phyloP scores from a whole-genome alignment of 2,113 vertebrate genomes.

The Erpornis zantholeuca region DNA sequence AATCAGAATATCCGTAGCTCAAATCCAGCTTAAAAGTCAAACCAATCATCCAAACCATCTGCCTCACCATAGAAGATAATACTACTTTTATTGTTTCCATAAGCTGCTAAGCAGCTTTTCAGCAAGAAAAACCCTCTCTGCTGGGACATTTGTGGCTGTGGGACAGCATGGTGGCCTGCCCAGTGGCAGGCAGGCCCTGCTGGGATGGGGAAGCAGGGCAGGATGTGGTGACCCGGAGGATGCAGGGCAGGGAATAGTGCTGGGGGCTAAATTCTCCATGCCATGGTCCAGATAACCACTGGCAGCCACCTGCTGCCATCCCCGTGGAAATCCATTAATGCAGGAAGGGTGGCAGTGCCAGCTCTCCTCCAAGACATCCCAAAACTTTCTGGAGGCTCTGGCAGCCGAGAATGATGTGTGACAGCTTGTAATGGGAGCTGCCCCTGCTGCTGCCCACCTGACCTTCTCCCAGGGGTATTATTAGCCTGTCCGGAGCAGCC shows the following conservation, averaged over 20 bases:
- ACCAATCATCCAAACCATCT: constrained; percentile 69
- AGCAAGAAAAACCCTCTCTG: constrained; percentile 27
- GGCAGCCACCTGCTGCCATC: neutral
- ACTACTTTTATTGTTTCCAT: constrained; percentile 68
- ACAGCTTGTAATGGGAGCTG: neutral
- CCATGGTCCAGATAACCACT: accelerated
- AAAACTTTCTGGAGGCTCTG: neutral
- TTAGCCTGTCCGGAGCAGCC: neutral
- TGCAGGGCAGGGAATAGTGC: neutral
- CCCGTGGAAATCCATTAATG: neutral
- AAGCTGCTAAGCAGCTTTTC: constrained; percentile 66
- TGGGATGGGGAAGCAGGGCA: neutral
- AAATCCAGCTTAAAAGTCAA: constrained; percentile 71
- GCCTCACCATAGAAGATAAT: constrained; percentile 40
- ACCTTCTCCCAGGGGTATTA: constrained; percentile 33
- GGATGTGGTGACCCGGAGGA: neutral
- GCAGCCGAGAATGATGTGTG: neutral
- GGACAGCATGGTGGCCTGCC: neutral
- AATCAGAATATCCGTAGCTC: constrained; percentile 57
- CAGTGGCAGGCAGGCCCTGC: neutral
- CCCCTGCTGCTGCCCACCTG: neutral
- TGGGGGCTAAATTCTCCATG: neutral
- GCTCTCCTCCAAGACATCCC: neutral
- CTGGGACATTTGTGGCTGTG: neutral
- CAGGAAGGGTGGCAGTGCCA: neutral